These are phyloP conservation scores for Poecilia wingei DNA, from an alignment of 2,797 vertebrate genomes.

Conservation along the genomic window DNA sequence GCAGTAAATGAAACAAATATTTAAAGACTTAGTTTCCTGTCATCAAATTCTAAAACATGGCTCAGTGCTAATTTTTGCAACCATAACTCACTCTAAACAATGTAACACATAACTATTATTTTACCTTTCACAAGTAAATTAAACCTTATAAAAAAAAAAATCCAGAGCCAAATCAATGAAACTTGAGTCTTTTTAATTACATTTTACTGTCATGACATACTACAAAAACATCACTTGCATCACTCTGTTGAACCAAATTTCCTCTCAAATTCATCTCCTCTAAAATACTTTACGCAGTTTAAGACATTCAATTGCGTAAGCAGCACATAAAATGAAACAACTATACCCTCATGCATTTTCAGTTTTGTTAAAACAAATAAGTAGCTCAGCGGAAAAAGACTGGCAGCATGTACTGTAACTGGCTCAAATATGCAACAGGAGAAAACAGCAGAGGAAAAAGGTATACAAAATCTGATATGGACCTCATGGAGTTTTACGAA, in stretches of 20 bases:
- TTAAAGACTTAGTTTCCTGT: too few species aligned
- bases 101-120: neutral
- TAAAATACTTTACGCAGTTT: slow-evolving; percentile 40
- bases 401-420: slow-evolving; percentile 63
- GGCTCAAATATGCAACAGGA: slow-evolving; percentile 73
- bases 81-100: neutral
- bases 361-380: slow-evolving; percentile 63
- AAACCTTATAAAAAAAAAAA: neutral
- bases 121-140: neutral
- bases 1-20: neutral
- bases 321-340: slow-evolving; percentile 21
- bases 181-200: slow-evolving; percentile 26
- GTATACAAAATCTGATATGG: slow-evolving; percentile 76
- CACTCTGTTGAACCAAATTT: slow-evolving; percentile 27
- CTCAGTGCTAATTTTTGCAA: neutral
- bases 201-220: slow-evolving; percentile 56
- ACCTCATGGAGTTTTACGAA: slow-evolving; percentile 54
- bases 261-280: slow-evolving; percentile 33
- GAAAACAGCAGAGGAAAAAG: slow-evolving; percentile 72
- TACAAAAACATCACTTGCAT: slow-evolving; percentile 56
- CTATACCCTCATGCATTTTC: slow-evolving; percentile 26
- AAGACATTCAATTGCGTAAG: slow-evolving; percentile 20
- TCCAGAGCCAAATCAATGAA: slow-evolving; percentile 1
- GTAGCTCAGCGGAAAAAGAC: slow-evolving; percentile 54
- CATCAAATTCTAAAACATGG: too few species aligned